A percentile compares a stretch with the other conserved stretches of the same genome.
Conservation (phyloP, 1,140 invertebrate genomes). For the Epicauta chinensis region DNA sequence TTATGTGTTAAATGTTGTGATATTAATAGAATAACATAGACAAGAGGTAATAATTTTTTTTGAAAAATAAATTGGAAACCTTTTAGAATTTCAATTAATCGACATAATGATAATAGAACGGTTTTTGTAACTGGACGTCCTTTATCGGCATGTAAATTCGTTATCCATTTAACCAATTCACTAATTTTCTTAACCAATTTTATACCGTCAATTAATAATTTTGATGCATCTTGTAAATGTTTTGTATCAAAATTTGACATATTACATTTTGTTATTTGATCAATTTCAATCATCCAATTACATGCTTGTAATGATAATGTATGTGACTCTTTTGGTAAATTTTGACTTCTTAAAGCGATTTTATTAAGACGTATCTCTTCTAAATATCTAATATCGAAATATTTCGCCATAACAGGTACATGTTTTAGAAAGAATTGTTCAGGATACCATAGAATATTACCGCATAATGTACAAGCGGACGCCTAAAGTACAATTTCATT, state of each 20-base stretch:
- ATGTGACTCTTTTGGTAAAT: conserved; percentile 54
- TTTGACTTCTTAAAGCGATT: conserved; percentile 52
- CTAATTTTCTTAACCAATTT: conserved; percentile 55
- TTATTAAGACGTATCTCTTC: conserved; percentile 50
- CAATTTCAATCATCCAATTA: conserved; percentile 60
- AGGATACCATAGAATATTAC: conserved; percentile 74
- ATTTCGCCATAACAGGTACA: conserved; percentile 51
- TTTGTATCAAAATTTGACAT: conserved; percentile 50
- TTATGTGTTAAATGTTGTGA: conserved; percentile 64
- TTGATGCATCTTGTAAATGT: conserved; percentile 57
- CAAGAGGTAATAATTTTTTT: conserved; percentile 51
- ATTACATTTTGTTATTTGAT: conserved; percentile 46
- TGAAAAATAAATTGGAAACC: conserved; percentile 60
- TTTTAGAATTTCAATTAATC: conserved; percentile 77
- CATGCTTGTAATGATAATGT: conserved; percentile 43
- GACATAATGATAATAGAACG: conserved; percentile 68
- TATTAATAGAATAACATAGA: conserved; percentile 58
- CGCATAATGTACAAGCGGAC: conserved; percentile 65
- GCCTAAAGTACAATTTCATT: too few species aligned
- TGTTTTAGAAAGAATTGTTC: conserved; percentile 65
- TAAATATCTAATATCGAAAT: conserved; percentile 56
- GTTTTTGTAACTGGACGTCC: conserved; percentile 73
- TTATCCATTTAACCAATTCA: conserved; percentile 59
- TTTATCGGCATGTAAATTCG: conserved; percentile 73
- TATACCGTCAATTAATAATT: conserved; percentile 59